Evolutionary conservation across 2,888 invertebrate species (phyloP), one percentile per base, ranked within the genome.

Genomic region (Polia nebulosa): DNA sequence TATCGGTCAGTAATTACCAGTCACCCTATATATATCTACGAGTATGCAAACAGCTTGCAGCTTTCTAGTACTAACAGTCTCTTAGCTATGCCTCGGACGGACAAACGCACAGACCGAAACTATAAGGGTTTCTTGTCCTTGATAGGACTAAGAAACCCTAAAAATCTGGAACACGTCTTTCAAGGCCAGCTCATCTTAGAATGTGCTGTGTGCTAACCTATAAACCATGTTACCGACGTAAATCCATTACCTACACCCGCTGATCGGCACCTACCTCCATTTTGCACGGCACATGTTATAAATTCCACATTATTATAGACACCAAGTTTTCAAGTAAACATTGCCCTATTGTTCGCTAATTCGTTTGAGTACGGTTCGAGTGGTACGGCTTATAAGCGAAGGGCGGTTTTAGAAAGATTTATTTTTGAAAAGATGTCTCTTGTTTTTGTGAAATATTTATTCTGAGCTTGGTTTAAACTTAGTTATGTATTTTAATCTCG

Each of bases 281-380:
- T 62, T 65, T 57, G 25, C 57, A 45, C 47, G 32, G 61, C 45
- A 36, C 49, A 41, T 56, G 86, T 86, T 88, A 90, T 89, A 91
- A 90, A 91, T 89, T 90, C 85, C 76, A 82, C 85, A 88, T 91
- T 90, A 91, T 89, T 87, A 85, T 86, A 78, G 85, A 89, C 85
- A 84, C 81, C 78, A 89, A 88, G 81, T 90, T 90, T 89, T 82
- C 85, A 85, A 89, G 91, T 89, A 90, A 91, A 91, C 90, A 92
- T 78, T 81, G 85, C 85, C 84, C 89, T 92, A 91, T 92, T 92
- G 92, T 92, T 91, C 89, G 86, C 88, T 93, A 92, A 91, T 90
- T 92, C 89, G 85, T 87, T 84, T 76, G 75, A 27, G 47, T 47
- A 55, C 76, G 81, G 82, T 13, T 0, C 69, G 67, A 53, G 56